A percentile compares a stretch with the other conserved stretches of the same genome.
Evolutionary conservation across 1,140 invertebrate genomes (phyloP).

Genomic region (Orchestia grillus): DNA sequence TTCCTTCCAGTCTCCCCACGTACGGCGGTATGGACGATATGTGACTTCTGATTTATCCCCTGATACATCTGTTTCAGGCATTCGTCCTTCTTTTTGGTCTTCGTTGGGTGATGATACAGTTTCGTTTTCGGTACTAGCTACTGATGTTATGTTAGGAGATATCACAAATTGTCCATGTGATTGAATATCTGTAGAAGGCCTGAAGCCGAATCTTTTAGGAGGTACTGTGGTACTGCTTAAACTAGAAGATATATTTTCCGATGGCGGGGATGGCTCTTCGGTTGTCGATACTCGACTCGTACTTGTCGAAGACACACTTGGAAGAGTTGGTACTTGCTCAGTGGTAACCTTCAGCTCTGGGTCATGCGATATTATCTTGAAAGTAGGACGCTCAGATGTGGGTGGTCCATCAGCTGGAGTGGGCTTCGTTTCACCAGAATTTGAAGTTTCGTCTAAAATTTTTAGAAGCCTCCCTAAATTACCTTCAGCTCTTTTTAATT

Average conservation of each 20-base stretch:
- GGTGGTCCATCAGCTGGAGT: background rate
- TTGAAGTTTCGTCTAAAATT: slow-evolving; percentile 41
- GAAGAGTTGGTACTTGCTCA: background rate
- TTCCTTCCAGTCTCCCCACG: background rate
- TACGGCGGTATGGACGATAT: slow-evolving; percentile 3
- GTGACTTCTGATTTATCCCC: background rate
- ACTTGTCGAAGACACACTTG: background rate
- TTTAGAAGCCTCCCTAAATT: slow-evolving; percentile 57
- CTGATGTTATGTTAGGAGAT: slow-evolving; percentile 14
- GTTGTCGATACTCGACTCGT: background rate
- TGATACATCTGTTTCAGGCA: background rate
- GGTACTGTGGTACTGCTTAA: background rate
- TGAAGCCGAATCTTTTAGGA: slow-evolving; percentile 33
- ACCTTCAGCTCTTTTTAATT: slow-evolving; percentile 60
- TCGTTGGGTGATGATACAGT: background rate
- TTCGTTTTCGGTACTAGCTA: background rate
- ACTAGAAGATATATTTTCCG: background rate
- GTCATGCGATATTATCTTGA: background rate
- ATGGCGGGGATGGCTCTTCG: background rate
- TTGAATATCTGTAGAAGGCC: slow-evolving; percentile 1
- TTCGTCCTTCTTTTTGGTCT: background rate
- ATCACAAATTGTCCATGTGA: slow-evolving; percentile 8
- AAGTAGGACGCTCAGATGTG: slow-evolving; percentile 4
- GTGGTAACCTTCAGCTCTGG: background rate
- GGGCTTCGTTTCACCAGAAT: too few species aligned